phyloP scores from a whole-genome alignment of 2,888 invertebrate species.

The Diploptera punctata region DNA sequence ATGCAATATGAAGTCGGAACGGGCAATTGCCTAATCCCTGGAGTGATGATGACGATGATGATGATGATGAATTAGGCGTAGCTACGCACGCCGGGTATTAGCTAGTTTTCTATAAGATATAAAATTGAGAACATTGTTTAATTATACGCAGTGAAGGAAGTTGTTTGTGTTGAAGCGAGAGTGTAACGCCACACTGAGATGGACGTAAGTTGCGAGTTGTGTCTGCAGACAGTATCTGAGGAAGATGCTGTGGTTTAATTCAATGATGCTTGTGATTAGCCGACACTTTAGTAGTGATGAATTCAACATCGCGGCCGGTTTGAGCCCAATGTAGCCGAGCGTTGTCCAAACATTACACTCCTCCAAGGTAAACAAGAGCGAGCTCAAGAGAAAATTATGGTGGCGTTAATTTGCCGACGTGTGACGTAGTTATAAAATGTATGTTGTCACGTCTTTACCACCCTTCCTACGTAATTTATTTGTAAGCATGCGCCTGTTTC shows the following conservation, averaged over 20 bases:
- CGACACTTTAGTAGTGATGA: conserved; percentile 21
- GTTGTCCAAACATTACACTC: conserved; percentile 35
- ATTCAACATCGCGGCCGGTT: conserved; percentile 14
- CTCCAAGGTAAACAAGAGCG: conserved; percentile 39
- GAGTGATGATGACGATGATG: too few species aligned
- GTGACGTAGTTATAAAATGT: conserved; percentile 2
- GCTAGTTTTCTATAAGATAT: too few species aligned
- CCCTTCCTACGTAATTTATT: conserved; percentile 1
- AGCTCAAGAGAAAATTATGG: conserved; percentile 38
- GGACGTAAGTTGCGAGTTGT: too few species aligned
- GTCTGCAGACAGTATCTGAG: too few species aligned
- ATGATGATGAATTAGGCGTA: too few species aligned
- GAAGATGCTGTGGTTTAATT: background rate
- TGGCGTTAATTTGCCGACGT: conserved; percentile 40
- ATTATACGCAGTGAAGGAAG: too few species aligned
- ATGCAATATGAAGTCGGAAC: too few species aligned
- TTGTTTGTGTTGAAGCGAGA: too few species aligned
- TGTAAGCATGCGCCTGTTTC: background rate
- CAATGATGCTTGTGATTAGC: conserved; percentile 10
- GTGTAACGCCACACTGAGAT: too few species aligned
- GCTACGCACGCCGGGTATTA: too few species aligned
- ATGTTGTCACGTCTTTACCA: background rate
- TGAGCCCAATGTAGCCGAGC: conserved; percentile 14
- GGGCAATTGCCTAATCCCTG: too few species aligned
- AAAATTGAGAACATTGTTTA: too few species aligned